Evolutionary conservation across 64 coral and sea anemone genomes (phyloP).

Genomic region (Catalaphyllia jardinei): DNA sequence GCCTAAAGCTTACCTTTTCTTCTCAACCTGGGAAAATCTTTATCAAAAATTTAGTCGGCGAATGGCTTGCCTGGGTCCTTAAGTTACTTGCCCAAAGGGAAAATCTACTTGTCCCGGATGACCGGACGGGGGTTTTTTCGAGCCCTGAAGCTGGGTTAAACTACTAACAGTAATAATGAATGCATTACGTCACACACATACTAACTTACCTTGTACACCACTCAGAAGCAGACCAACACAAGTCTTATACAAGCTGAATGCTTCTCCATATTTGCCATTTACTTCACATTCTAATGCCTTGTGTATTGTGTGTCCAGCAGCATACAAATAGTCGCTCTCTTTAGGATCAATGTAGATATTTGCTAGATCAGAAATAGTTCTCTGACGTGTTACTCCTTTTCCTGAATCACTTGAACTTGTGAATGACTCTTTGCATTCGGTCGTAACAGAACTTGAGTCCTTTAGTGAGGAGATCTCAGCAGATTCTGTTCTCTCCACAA

Average conservation of each 20-base stretch:
- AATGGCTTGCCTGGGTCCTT: too few relatives aligned
- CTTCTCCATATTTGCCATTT: constrained; percentile 87
- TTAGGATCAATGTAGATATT: constrained; percentile 27
- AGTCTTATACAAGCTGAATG: constrained; percentile 90
- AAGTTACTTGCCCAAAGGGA: too few relatives aligned
- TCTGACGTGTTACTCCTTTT: neutral
- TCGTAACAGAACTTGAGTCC: neutral
- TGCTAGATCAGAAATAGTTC: constrained; percentile 27
- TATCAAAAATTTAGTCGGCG: too few relatives aligned
- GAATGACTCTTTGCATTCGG: neutral
- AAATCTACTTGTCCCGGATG: too few relatives aligned
- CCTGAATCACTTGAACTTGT: neutral
- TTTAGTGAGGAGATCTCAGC: neutral
- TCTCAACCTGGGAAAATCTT: too few relatives aligned
- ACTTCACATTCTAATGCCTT: constrained; percentile 89
- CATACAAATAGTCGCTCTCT: constrained; percentile 85
- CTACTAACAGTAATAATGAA: too few relatives aligned
- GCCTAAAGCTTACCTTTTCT: too few relatives aligned
- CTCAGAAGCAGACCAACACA: constrained; percentile 87
- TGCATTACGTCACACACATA: too few relatives aligned
- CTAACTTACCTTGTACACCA: constrained; percentile 94
- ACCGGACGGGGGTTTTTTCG: too few relatives aligned
- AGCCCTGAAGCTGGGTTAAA: too few relatives aligned
- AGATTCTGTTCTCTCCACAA: neutral
- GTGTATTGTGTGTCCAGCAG: constrained; percentile 78